phyloP scores from a whole-genome alignment of 2,888 invertebrate genomes.

The Polyploca ridens region DNA sequence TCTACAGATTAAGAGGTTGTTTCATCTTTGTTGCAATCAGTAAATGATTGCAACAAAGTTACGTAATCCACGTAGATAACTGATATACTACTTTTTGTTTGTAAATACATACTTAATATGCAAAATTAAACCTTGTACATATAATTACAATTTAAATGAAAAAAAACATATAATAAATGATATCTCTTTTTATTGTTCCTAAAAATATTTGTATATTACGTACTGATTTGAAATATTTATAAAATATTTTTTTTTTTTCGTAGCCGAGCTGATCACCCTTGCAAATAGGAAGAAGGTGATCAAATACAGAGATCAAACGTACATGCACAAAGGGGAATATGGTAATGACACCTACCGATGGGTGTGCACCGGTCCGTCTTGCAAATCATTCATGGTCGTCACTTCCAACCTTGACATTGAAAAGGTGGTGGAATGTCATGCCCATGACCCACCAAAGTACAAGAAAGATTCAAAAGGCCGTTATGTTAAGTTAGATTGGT shows the following conservation, averaged over 20 bases:
- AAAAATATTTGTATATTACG: too few relatives aligned
- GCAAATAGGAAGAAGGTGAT: constrained; percentile 38
- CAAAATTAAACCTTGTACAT: too few relatives aligned
- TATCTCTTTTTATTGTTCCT: too few relatives aligned
- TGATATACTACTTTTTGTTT: too few relatives aligned
- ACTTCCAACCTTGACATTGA: constrained; percentile 34
- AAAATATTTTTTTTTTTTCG: constrained; percentile 12
- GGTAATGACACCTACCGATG: constrained; percentile 25
- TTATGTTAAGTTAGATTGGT: constrained; percentile 17
- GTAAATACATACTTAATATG: too few relatives aligned
- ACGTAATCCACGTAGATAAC: too few relatives aligned
- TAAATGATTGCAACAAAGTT: too few relatives aligned
- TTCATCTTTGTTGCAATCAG: too few relatives aligned
- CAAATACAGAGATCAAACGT: constrained; percentile 27
- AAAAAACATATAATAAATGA: too few relatives aligned
- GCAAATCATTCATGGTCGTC: constrained; percentile 33
- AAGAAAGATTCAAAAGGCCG: constrained; percentile 22
- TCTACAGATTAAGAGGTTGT: too few relatives aligned
- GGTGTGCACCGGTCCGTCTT: constrained; percentile 26
- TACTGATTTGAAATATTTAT: too few relatives aligned
- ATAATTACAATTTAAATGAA: too few relatives aligned
- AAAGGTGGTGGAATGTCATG: constrained; percentile 21
- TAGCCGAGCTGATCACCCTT: constrained; percentile 31
- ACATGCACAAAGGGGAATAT: constrained; percentile 25
- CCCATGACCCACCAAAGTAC: constrained; percentile 27